These are phyloP conservation scores for Apamea sordens DNA, from an alignment of 2,888 invertebrate genomes.

Conservation along the genomic window DNA sequence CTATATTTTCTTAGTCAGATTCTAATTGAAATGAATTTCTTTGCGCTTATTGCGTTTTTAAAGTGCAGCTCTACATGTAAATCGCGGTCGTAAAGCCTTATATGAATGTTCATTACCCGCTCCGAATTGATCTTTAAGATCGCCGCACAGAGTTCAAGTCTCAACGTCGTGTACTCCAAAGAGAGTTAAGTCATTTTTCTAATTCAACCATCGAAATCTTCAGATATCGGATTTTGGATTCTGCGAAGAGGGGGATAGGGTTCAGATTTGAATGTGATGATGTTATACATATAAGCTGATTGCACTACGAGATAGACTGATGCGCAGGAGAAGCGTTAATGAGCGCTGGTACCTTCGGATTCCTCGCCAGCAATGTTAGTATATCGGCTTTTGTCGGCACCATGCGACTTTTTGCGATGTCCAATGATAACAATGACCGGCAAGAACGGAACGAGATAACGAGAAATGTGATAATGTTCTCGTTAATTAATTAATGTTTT, in stretches of 20 bases:
- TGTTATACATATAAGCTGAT: conserved; percentile 70
- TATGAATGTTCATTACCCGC: conserved; percentile 12
- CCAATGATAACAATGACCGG: conserved; percentile 87
- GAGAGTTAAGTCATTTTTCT: conserved; percentile 59
- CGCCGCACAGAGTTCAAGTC: conserved; percentile 20
- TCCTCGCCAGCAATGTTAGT: conserved; percentile 85
- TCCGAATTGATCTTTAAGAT: conserved; percentile 36
- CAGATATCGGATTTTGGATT: conserved; percentile 22
- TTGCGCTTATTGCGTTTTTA: conserved; percentile 49
- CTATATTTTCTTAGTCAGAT: not conserved
- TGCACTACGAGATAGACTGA: conserved; percentile 65
- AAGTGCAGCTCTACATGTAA: conserved; percentile 42
- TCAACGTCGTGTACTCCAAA: conserved; percentile 4
- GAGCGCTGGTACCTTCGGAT: conserved; percentile 86
- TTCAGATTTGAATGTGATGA: conserved; percentile 40
- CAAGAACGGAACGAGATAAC: conserved; percentile 67
- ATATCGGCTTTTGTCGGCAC: conserved; percentile 89
- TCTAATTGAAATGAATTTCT: conserved; percentile 9
- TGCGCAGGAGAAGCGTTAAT: conserved; percentile 87
- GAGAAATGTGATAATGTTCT: conserved; percentile 68
- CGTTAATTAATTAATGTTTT: conserved; percentile 70
- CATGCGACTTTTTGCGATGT: conserved; percentile 87
- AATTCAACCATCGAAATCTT: conserved; percentile 44
- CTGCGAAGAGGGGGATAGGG: not conserved
- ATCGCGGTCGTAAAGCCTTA: conserved; percentile 61